Percentiles rank a stretch among this genome's conserved stretches.
phyloP scores from a whole-genome alignment of 35 echinoderm and acorn worm species.

The Apostichopus californicus region DNA sequence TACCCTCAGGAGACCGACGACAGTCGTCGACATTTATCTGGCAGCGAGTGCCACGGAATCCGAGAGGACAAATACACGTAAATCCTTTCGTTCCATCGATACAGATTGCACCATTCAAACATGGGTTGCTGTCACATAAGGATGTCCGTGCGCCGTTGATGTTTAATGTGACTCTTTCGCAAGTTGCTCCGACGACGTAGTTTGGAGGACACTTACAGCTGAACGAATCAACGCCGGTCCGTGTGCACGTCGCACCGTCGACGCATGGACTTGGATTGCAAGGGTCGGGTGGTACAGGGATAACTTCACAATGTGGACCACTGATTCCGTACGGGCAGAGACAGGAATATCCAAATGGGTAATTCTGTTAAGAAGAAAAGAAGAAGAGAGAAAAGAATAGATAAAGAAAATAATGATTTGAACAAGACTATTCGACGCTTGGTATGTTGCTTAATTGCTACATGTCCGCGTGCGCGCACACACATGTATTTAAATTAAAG shows the following conservation, averaged over 20 bases:
- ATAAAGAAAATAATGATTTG: too few species aligned
- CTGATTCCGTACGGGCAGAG: slow-evolving; percentile 51
- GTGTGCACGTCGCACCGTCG: slow-evolving; percentile 37
- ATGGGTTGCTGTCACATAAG: slow-evolving; percentile 72
- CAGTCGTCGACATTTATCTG: slow-evolving; percentile 91
- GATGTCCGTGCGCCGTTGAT: not conserved
- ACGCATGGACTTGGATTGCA: slow-evolving; percentile 50
- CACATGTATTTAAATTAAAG: too few species aligned
- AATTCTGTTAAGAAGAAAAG: not conserved
- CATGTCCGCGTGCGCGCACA: too few species aligned
- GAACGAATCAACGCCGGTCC: slow-evolving; percentile 38
- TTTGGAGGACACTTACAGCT: slow-evolving; percentile 44
- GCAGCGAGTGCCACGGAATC: slow-evolving; percentile 81
- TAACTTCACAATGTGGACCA: slow-evolving; percentile 56
- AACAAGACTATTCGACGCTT: too few species aligned
- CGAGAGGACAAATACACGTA: slow-evolving; percentile 82
- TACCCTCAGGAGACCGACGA: not conserved
- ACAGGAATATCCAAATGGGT: slow-evolving; percentile 40
- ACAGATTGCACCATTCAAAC: slow-evolving; percentile 77
- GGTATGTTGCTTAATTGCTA: too few species aligned
- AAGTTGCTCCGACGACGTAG: slow-evolving; percentile 46
- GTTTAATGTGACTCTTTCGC: not conserved
- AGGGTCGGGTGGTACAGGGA: slow-evolving; percentile 29
- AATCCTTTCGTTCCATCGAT: slow-evolving; percentile 74
- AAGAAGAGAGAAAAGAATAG: not conserved